Conservation (phyloP, 2,113 vertebrate genomes). For the Brachypteracias leptosomus region DNA sequence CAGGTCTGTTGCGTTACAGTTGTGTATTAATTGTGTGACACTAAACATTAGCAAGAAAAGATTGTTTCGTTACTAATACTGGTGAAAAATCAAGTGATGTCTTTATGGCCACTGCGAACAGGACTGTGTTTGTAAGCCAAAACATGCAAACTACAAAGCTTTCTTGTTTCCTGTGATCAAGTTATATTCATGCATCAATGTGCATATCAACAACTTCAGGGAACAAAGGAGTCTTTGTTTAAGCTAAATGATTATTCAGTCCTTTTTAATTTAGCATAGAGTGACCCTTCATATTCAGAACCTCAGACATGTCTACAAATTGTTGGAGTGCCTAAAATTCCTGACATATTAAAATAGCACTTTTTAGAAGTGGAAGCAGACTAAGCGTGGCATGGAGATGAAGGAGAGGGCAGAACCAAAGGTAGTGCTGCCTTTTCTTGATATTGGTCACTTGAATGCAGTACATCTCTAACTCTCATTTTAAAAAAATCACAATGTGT, state of each 20-base stretch:
- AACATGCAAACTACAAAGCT: slow-evolving; percentile 40
- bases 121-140: slow-evolving; percentile 14
- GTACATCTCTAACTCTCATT: not conserved
- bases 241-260: slow-evolving; percentile 45
- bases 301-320: not conserved
- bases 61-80: slow-evolving; percentile 20
- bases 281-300: slow-evolving; percentile 27
- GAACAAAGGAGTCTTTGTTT: slow-evolving; percentile 60
- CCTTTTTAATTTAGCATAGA: slow-evolving; percentile 42
- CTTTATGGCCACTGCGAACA: slow-evolving; percentile 49
- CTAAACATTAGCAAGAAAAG: slow-evolving; percentile 20
- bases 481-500: not conserved
- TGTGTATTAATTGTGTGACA: not conserved
- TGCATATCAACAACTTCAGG: slow-evolving; percentile 36
- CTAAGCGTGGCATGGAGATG: not conserved
- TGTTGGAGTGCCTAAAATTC: slow-evolving; percentile 29
- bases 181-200: slow-evolving; percentile 41
- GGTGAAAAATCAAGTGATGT: slow-evolving; percentile 61
- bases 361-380: not conserved
- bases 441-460: not conserved
- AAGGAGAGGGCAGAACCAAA: not conserved
- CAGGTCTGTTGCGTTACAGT: not conserved
- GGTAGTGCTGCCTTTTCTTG: not conserved
- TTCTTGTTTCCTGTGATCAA: slow-evolving; percentile 57
- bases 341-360: not conserved